phyloP scores from a whole-genome alignment of 2,888 invertebrate genomes.

The Agrotis clavis region DNA sequence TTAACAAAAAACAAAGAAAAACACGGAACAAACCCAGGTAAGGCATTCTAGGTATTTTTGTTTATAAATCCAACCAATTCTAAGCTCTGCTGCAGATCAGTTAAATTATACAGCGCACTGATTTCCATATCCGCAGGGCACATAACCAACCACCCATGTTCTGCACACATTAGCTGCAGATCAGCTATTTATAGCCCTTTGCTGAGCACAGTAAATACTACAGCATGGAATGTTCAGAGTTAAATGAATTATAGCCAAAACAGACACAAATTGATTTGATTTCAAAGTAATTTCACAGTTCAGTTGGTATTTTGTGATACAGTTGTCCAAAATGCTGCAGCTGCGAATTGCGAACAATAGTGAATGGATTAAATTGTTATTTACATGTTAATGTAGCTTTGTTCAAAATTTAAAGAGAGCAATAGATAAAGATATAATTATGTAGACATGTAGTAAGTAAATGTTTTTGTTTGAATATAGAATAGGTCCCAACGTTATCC shows the following conservation, averaged over 20 bases:
- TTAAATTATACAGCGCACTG: constrained; percentile 59
- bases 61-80: not conserved
- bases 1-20: too few species aligned
- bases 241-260: constrained; percentile 36
- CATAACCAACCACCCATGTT: constrained; percentile 69
- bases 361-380: constrained; percentile 29
- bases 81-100: constrained; percentile 10
- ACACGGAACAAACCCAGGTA: too few species aligned
- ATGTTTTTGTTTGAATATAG: too few species aligned
- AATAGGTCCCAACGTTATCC: not conserved
- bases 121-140: constrained; percentile 74
- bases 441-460: too few species aligned
- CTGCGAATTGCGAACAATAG: constrained; percentile 30
- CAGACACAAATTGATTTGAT: constrained; percentile 50
- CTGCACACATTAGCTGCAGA: constrained; percentile 60
- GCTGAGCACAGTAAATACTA: constrained; percentile 48
- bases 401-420: not conserved
- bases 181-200: constrained; percentile 75
- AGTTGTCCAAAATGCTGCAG: constrained; percentile 41
- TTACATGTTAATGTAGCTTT: constrained; percentile 19
- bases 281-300: constrained; percentile 58
- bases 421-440: too few species aligned
- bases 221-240: constrained; percentile 32
- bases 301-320: constrained; percentile 17
- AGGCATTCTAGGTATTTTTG: too few species aligned